Conservation (phyloP, 1,140 invertebrate genomes). For the Platyscapa corneri region DNA sequence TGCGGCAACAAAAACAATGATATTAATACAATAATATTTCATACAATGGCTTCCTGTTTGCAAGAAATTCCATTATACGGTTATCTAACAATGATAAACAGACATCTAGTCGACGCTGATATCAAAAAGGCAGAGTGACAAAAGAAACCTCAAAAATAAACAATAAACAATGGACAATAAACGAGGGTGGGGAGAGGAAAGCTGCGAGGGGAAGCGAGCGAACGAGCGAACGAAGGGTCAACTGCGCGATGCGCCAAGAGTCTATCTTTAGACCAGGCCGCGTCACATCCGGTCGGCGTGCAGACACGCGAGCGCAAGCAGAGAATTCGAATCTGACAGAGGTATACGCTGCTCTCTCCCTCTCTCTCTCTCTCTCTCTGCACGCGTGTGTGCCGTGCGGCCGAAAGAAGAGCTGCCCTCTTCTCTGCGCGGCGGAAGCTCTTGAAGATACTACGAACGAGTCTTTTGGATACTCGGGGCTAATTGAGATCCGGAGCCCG, state of each 20-base stretch:
- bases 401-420: no score
- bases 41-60: not conserved
- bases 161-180: constrained; percentile 33
- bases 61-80: not conserved
- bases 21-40: not conserved
- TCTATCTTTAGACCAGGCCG: constrained; percentile 65
- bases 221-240: constrained; percentile 45
- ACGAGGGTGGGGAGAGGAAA: not conserved
- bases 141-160: constrained; percentile 7
- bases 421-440: no score
- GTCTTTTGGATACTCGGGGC: no score
- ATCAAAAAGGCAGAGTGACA: not conserved
- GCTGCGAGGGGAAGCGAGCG: constrained; percentile 2
- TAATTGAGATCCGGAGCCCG: not conserved
- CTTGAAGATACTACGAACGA: no score
- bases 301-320: constrained; percentile 34
- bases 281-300: constrained; percentile 65
- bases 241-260: constrained; percentile 53
- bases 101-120: not conserved
- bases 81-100: not conserved
- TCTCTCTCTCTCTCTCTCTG: not conserved
- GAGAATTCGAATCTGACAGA: constrained; percentile 16
- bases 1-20: not conserved
- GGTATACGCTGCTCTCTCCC: not conserved
- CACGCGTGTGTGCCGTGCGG: not conserved